Evolutionary conservation across 2,113 vertebrate genomes (phyloP).

Genomic region (Spilogale gracilis): DNA sequence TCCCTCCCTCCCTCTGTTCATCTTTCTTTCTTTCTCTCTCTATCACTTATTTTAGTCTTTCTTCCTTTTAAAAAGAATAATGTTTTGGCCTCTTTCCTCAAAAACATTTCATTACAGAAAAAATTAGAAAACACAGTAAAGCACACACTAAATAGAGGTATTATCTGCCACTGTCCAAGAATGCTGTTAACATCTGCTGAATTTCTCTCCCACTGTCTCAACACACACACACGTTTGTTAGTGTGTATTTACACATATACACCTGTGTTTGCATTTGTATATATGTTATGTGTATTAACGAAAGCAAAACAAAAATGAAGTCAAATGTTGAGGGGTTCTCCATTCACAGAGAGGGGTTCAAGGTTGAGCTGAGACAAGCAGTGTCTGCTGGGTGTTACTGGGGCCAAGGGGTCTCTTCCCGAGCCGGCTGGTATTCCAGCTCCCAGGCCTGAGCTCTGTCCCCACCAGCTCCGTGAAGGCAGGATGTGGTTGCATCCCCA

Average conservation of each 20-base stretch:
- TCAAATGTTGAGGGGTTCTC: background rate
- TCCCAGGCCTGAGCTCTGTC: background rate
- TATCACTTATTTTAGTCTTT: background rate
- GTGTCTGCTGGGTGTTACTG: background rate
- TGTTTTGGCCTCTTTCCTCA: background rate
- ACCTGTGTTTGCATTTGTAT: background rate
- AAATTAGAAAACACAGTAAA: constrained; percentile 52
- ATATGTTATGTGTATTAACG: background rate
- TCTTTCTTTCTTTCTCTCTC: too few species aligned
- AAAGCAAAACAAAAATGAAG: constrained; percentile 31
- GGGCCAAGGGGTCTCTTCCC: background rate
- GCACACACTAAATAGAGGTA: constrained; percentile 44
- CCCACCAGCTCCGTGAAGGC: background rate
- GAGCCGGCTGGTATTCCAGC: background rate
- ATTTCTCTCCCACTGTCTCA: constrained; percentile 50
- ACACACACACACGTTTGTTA: background rate
- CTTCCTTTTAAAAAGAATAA: background rate
- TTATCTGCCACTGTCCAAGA: background rate
- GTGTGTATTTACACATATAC: background rate
- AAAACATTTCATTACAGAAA: constrained; percentile 36
- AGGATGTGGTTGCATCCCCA: background rate
- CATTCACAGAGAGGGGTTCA: background rate
- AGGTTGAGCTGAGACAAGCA: background rate
- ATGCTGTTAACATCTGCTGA: constrained; percentile 30
- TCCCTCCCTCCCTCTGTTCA: too few species aligned